phyloP scores from a whole-genome alignment of 2,888 invertebrate genomes.

The Bunonema sp. region DNA sequence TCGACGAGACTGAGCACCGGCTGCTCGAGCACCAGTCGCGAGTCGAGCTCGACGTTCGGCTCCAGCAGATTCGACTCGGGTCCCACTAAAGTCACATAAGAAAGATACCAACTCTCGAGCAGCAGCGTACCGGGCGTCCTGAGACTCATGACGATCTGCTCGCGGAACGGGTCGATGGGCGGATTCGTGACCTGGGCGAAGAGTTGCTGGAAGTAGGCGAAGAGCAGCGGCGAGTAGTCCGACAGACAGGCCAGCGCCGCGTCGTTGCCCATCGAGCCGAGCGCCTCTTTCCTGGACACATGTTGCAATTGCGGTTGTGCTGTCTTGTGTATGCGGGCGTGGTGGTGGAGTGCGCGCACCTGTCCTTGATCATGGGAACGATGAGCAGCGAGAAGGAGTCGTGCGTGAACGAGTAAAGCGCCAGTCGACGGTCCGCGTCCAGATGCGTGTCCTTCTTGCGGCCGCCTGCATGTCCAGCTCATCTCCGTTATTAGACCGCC shows the following conservation, averaged over 20 bases:
- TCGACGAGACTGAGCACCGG: slow-evolving; percentile 83
- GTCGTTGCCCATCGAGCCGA: slow-evolving; percentile 99
- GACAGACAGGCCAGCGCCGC: slow-evolving; percentile 91
- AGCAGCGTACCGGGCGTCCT: slow-evolving; percentile 59
- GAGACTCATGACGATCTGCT: slow-evolving; percentile 94
- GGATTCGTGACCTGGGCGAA: slow-evolving; percentile 96
- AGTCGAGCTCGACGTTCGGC: slow-evolving; percentile 66
- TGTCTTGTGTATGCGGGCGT: too few species aligned
- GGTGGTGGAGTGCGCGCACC: too few species aligned
- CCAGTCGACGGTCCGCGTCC: slow-evolving; percentile 65
- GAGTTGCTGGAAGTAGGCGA: slow-evolving; percentile 93
- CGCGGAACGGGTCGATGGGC: slow-evolving; percentile 95
- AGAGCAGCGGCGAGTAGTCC: slow-evolving; percentile 77
- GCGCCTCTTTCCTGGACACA: slow-evolving; percentile 71
- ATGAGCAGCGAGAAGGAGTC: slow-evolving; percentile 84
- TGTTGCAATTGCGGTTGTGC: not conserved
- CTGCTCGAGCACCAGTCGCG: slow-evolving; percentile 77
- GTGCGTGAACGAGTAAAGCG: slow-evolving; percentile 79
- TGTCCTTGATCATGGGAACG: slow-evolving; percentile 84
- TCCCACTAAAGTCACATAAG: not conserved
- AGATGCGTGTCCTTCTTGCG: slow-evolving; percentile 24
- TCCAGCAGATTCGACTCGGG: slow-evolving; percentile 77
- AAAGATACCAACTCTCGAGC: too few species aligned
- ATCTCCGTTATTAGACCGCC: too few species aligned
- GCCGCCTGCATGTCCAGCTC: too few species aligned